Percentiles rank a stretch among this genome's conserved stretches.
Evolutionary conservation across 2,888 invertebrate genomes (phyloP).

Genomic region (Argyresthia albistria): DNA sequence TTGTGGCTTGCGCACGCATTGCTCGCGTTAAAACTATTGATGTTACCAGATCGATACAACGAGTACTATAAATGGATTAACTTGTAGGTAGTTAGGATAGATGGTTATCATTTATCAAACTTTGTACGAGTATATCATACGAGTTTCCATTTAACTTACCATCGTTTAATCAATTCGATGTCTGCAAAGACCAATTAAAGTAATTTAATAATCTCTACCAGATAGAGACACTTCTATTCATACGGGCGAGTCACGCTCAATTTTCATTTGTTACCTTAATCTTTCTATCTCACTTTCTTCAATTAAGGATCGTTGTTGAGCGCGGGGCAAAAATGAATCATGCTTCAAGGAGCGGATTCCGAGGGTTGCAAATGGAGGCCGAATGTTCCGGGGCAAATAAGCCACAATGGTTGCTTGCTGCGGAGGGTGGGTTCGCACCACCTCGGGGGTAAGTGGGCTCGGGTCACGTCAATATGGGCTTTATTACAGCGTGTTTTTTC

Average conservation of each 20-base stretch:
- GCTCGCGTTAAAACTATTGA: conserved; percentile 45
- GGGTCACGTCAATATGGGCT: conserved; percentile 65
- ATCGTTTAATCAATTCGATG: background rate
- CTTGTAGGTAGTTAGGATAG: background rate
- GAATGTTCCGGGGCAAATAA: conserved; percentile 65
- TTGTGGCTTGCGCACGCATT: conserved; percentile 66
- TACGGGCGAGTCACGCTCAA: too few relatives aligned
- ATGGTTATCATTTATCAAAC: background rate
- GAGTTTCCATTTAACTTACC: conserved; percentile 1
- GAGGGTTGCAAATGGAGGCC: conserved; percentile 65
- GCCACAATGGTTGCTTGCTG: conserved; percentile 36
- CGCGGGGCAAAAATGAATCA: conserved; percentile 62
- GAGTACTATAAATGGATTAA: background rate
- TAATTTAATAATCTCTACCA: background rate
- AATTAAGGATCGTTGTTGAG: conserved; percentile 37
- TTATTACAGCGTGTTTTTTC: conserved; percentile 47
- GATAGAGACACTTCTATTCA: too few relatives aligned
- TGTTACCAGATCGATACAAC: conserved; percentile 28
- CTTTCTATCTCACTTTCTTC: conserved; percentile 44
- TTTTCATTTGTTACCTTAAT: too few relatives aligned
- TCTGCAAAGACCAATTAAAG: background rate
- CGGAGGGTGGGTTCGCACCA: conserved; percentile 60
- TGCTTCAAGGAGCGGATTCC: conserved; percentile 67
- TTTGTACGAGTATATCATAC: too few relatives aligned
- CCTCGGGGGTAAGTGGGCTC: conserved; percentile 63